phyloP scores from a whole-genome alignment of 1,140 invertebrate species.

The Drosophila virilis region DNA sequence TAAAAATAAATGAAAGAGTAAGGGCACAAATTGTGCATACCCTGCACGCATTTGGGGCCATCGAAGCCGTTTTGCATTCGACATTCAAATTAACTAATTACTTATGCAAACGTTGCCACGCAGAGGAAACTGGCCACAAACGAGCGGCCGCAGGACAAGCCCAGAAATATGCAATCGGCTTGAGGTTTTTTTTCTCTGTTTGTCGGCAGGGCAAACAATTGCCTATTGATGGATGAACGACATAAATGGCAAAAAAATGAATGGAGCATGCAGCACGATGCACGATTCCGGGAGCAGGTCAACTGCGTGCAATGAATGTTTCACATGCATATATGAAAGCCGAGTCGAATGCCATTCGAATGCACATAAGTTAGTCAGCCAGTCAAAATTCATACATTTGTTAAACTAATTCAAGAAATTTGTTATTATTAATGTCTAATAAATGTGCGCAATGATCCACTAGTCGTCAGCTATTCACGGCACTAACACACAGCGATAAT shows the following conservation, averaged over 20 bases:
- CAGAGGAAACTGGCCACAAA: constrained; percentile 27
- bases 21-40: constrained; percentile 1
- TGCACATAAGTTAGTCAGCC: no score
- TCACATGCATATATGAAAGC: no score
- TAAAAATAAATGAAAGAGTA: neutral
- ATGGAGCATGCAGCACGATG: neutral
- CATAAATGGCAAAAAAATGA: constrained; percentile 28
- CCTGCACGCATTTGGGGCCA: neutral
- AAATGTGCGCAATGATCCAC: no score
- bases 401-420: no score
- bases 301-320: no score
- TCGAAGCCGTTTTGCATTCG: neutral
- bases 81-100: constrained; percentile 55
- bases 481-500: no score
- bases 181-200: constrained; percentile 25
- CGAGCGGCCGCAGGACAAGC: constrained; percentile 10
- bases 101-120: constrained; percentile 60
- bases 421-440: no score
- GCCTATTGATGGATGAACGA: constrained; percentile 51
- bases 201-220: constrained; percentile 49
- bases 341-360: no score
- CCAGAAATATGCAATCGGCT: constrained; percentile 54
- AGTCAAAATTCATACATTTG: no score
- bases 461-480: no score
- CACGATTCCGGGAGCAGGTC: no score